A percentile compares a stretch with the other conserved stretches of the same genome.
Evolutionary conservation across 2,888 invertebrate genomes (phyloP).

Genomic region (Hemaris fuciformis): DNA sequence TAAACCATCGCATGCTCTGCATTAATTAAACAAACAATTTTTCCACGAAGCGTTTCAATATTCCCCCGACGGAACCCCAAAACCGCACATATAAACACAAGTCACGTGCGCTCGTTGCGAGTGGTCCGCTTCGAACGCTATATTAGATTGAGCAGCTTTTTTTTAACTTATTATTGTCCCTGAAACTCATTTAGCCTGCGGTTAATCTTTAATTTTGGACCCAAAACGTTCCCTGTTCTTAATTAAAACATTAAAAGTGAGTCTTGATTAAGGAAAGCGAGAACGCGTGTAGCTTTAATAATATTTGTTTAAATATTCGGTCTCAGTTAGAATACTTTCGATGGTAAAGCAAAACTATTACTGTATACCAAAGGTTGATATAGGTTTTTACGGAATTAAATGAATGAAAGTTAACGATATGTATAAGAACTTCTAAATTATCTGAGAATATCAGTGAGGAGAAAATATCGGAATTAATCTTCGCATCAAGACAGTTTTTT

Average conservation of each 20-base stretch:
- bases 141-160: slow-evolving; percentile 63
- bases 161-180: slow-evolving; percentile 66
- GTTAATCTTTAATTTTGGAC: not conserved
- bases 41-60: not conserved
- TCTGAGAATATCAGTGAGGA: no score
- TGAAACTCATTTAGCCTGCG: slow-evolving; percentile 62
- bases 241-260: slow-evolving; percentile 6
- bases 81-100: slow-evolving; percentile 54
- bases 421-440: no score
- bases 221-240: not conserved
- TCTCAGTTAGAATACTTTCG: no score
- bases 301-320: no score
- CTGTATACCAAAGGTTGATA: no score
- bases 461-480: no score
- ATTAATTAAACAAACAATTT: not conserved
- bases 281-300: not conserved
- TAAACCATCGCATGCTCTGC: no score
- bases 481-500: no score
- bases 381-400: no score
- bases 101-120: slow-evolving; percentile 69
- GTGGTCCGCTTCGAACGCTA: slow-evolving; percentile 53
- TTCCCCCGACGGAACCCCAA: slow-evolving; percentile 24
- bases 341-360: no score
- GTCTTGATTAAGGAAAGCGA: not conserved
- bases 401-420: no score